Evolutionary conservation across 1,140 invertebrate genomes (phyloP).

Genomic region (Bombus superbus): DNA sequence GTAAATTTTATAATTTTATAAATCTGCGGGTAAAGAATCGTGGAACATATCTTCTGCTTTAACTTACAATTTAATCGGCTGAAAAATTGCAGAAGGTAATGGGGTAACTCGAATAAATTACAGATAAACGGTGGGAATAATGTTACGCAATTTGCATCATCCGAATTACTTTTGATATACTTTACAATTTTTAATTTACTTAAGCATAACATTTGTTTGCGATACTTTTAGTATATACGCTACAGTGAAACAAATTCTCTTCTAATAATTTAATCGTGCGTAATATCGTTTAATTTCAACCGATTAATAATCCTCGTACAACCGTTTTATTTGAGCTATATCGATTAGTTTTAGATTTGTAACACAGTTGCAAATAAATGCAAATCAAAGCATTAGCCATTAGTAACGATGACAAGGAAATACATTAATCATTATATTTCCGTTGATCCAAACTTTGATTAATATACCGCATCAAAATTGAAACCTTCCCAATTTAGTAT

Average conservation of each 20-base stretch:
- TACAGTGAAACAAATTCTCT: background rate
- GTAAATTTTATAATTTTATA: too few species aligned
- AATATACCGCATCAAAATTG: background rate
- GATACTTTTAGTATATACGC: background rate
- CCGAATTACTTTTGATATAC: too few species aligned
- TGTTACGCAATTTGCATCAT: background rate
- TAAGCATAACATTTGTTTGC: too few species aligned
- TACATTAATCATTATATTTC: background rate
- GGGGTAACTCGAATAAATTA: background rate
- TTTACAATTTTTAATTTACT: background rate
- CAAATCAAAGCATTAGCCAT: background rate
- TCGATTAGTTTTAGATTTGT: too few species aligned
- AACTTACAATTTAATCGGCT: background rate
- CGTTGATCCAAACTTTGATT: background rate
- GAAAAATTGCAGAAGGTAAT: background rate
- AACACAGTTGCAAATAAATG: too few species aligned
- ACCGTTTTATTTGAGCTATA: too few species aligned
- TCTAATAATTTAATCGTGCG: background rate
- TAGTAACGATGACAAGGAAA: background rate
- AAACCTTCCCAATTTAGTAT: background rate
- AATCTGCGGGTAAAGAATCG: background rate
- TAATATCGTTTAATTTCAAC: background rate
- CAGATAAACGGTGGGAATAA: background rate
- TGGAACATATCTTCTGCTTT: background rate
- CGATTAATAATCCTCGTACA: too few species aligned